Evolutionary conservation across 2,797 vertebrate species (phyloP), one percentile per base, ranked within the genome.

Genomic region (Oreochromis grahami): DNA sequence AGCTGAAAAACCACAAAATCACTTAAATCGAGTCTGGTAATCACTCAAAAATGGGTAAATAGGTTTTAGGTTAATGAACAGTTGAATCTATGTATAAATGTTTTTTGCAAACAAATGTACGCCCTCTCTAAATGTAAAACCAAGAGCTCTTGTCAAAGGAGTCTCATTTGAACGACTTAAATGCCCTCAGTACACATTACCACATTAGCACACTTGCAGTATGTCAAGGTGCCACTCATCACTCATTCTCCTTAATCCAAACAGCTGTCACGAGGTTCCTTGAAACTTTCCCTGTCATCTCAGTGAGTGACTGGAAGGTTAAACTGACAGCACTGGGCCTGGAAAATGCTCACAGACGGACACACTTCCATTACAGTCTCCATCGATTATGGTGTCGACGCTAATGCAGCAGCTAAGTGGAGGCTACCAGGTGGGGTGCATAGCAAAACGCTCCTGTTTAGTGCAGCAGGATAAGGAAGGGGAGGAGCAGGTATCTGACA

Each of bases 401-500:
- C 84, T 91, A 93, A 93, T 70, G 72, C 88, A 17, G 65, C 65
- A 38, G 81, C 88, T 89, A 87, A 91, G 87, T 45, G 83, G 80
- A 84, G 90, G 89, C 90, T 87, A 81, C 89, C 90, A 86, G 92
- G 88, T 91, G 86, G 83, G 81, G 58, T n/a, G 1, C 78, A 4
- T n/a, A 3, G 89, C 85, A 84, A 82, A 84, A 55, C 1, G 15
- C 50, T 85, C 63, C 80, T 77, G 85, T 85, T 88, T 29, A 8
- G 78, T 70, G 80, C 78, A 52, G 84, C 80, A n/a, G 77, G 76
- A 80, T 81, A 41, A 82, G 90, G 87, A 92, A 83, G 83, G 82
- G 93, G 88, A 90, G 93, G 93, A 85, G 84, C 86, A 8, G 85
- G 76, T 29, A n/a, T 72, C 32, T 84, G 92, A 95, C 91, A 90